A percentile compares a stretch with the other conserved stretches of the same genome.
Evolutionary conservation across 1,140 invertebrate genomes (phyloP).

Genomic region (Popillia japonica): DNA sequence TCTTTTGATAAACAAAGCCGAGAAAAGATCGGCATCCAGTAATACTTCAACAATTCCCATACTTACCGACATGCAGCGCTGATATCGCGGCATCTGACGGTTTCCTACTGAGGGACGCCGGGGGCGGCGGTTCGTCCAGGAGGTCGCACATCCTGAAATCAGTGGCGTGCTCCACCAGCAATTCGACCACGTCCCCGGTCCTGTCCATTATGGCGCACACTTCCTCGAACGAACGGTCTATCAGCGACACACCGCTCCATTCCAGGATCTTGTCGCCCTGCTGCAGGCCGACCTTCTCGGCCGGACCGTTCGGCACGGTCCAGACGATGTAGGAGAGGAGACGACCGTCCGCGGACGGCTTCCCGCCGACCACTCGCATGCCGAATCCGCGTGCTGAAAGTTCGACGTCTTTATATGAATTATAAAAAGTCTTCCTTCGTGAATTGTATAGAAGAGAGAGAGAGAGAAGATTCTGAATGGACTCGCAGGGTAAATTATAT

Average conservation of each 20-base stretch:
- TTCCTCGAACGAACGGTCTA: slow-evolving; percentile 91
- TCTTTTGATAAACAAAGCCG: too few relatives aligned
- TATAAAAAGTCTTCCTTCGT: slow-evolving; percentile 12
- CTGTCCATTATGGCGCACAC: slow-evolving; percentile 84
- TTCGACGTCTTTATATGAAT: slow-evolving; percentile 1
- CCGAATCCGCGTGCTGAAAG: slow-evolving; percentile 84
- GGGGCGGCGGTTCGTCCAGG: slow-evolving; percentile 66
- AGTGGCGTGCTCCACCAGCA: slow-evolving; percentile 80
- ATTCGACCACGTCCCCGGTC: slow-evolving; percentile 81
- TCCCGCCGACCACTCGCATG: slow-evolving; percentile 92
- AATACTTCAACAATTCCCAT: too few relatives aligned
- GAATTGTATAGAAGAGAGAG: too few relatives aligned
- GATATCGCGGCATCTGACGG: slow-evolving; percentile 56
- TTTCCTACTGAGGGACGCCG: slow-evolving; percentile 49
- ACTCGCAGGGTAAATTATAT: too few relatives aligned
- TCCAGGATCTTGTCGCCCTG: slow-evolving; percentile 88
- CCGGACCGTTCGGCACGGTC: slow-evolving; percentile 88
- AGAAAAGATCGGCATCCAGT: too few relatives aligned
- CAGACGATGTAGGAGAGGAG: slow-evolving; percentile 91
- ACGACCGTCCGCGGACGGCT: slow-evolving; percentile 80
- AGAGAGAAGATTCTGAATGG: too few relatives aligned
- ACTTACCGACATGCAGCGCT: slow-evolving; percentile 57
- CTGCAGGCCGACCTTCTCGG: slow-evolving; percentile 85
- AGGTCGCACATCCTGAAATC: slow-evolving; percentile 75
- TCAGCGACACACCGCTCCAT: slow-evolving; percentile 84